Evolutionary conservation across 1,140 invertebrate genomes (phyloP).

Genomic region (Eriosoma lanigerum): DNA sequence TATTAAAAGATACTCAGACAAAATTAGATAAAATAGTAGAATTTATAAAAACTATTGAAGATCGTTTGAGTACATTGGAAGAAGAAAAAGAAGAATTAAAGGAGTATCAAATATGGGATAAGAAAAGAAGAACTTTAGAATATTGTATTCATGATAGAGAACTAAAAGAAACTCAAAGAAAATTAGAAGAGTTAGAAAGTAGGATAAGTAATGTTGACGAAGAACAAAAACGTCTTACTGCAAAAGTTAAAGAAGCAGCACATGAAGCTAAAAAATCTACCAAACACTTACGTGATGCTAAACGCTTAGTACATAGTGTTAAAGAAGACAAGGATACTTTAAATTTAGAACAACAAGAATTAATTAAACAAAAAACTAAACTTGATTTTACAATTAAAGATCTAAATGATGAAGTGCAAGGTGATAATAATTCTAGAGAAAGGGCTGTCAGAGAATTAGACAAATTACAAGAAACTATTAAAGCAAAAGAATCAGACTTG

Average conservation of each 20-base stretch:
- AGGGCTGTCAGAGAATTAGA: constrained; percentile 89
- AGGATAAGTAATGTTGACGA: constrained; percentile 73
- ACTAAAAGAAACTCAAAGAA: constrained; percentile 89
- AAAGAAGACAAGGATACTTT: constrained; percentile 93
- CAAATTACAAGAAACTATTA: constrained; percentile 86
- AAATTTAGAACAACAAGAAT: constrained; percentile 86
- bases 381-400: constrained; percentile 94
- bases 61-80: constrained; percentile 91
- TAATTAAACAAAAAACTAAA: constrained; percentile 93
- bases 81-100: constrained; percentile 99
- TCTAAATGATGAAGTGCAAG: constrained; percentile 91
- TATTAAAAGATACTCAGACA: constrained; percentile 94
- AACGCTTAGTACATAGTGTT: constrained; percentile 79
- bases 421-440: constrained; percentile 85
- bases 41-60: constrained; percentile 97
- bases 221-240: constrained; percentile 83
- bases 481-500: constrained; percentile 84
- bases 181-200: constrained; percentile 75
- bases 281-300: constrained; percentile 84
- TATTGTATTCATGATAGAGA: constrained; percentile 98
- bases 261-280: constrained; percentile 85
- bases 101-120: constrained; percentile 99
- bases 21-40: constrained; percentile 98
- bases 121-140: constrained; percentile 89
- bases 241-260: constrained; percentile 82